These are phyloP conservation scores for Nephrotoma appendiculata DNA, from an alignment of 2,888 invertebrate species.

Conservation along the genomic window DNA sequence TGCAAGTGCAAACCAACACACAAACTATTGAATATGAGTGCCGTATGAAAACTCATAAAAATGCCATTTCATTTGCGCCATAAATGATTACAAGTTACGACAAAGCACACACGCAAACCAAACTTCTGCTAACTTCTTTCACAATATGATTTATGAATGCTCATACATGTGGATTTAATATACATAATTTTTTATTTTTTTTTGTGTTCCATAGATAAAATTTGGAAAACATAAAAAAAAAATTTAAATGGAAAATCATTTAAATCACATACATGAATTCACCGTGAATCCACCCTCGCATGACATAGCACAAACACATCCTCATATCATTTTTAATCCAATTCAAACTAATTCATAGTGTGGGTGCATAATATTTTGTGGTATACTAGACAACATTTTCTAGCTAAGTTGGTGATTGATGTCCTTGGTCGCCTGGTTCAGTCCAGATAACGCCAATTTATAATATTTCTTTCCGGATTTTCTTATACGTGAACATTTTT, in stretches of 20 bases:
- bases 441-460: slow-evolving; percentile 4
- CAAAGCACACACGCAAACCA: too few species aligned
- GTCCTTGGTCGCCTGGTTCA: slow-evolving; percentile 1
- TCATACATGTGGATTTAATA: background rate
- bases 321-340: background rate
- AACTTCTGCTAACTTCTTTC: background rate
- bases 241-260: background rate
- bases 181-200: background rate
- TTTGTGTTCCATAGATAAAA: background rate
- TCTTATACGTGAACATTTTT: background rate
- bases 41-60: too few species aligned
- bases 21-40: too few species aligned
- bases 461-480: background rate
- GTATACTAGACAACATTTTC: background rate
- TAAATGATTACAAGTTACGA: too few species aligned
- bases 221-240: background rate
- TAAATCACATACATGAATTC: background rate
- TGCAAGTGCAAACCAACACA: too few species aligned
- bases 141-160: background rate
- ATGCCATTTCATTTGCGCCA: too few species aligned
- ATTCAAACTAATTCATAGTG: background rate
- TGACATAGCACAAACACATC: background rate
- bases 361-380: background rate
- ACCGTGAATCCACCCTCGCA: background rate
- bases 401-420: slow-evolving; percentile 4